Percentiles rank a stretch among this genome's conserved stretches.
Conservation (phyloP, 1,140 invertebrate species). For the Portunus trituberculatus region DNA sequence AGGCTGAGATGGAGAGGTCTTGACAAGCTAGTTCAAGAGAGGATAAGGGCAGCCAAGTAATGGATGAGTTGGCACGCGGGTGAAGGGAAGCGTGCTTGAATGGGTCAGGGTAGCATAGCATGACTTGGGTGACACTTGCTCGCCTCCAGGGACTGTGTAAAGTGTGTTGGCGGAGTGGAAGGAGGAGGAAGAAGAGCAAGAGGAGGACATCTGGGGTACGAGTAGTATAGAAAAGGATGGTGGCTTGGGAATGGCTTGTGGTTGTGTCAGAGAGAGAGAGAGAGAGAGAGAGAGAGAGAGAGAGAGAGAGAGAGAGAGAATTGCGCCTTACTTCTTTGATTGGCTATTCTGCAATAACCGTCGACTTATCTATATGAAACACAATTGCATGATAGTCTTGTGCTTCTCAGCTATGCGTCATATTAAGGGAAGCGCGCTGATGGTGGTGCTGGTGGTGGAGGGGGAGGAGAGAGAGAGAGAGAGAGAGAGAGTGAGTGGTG, state of each 20-base stretch:
- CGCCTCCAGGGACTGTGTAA: too few relatives aligned
- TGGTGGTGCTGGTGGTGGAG: background rate
- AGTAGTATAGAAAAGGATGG: too few relatives aligned
- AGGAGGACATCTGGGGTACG: too few relatives aligned
- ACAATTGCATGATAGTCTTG: conserved; percentile 8
- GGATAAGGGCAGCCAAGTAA: too few relatives aligned
- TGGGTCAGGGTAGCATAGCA: background rate
- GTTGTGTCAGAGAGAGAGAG: background rate
- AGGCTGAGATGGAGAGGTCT: background rate
- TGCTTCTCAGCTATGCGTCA: background rate
- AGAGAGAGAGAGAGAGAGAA: conserved; percentile 3
- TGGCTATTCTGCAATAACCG: background rate
- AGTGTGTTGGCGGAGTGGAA: too few relatives aligned
- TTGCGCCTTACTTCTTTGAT: background rate
- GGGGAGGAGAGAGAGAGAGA: background rate
- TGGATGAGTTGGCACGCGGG: too few relatives aligned
- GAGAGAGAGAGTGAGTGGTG: background rate
- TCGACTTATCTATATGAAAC: background rate
- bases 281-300: background rate
- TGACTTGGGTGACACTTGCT: background rate
- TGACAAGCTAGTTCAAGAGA: too few relatives aligned
- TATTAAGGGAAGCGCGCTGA: background rate
- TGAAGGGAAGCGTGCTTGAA: background rate
- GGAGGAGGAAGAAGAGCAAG: too few relatives aligned
- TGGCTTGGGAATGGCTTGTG: too few relatives aligned